phyloP scores from a whole-genome alignment of 2,797 vertebrate species.

The Rallus crepitans region DNA sequence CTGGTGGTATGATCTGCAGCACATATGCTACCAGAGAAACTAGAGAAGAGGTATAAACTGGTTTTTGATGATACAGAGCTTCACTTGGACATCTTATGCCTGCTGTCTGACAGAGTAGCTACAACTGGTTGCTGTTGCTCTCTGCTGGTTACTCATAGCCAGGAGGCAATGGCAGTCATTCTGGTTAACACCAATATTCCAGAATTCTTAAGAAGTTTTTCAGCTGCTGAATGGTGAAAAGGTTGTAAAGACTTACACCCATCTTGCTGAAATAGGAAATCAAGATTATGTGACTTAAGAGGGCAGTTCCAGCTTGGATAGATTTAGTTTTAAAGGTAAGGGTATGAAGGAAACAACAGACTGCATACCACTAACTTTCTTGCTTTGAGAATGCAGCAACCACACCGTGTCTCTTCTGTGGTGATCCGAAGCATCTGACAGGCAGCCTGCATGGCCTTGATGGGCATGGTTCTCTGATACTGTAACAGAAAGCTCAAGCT shows the following conservation, averaged over 20 bases:
- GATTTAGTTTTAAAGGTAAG: background rate
- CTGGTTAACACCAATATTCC: background rate
- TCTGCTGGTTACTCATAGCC: background rate
- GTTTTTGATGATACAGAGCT: background rate
- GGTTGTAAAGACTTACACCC: background rate
- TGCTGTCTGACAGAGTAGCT: background rate
- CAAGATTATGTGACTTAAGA: background rate
- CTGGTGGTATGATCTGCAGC: background rate
- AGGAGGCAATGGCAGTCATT: background rate
- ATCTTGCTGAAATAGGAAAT: background rate
- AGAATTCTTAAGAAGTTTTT: background rate
- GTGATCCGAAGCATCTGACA: background rate
- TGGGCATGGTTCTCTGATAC: background rate
- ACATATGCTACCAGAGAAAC: background rate
- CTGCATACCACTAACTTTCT: background rate
- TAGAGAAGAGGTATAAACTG: background rate
- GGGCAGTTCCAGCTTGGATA: background rate
- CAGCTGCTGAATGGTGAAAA: background rate
- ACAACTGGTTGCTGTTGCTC: background rate
- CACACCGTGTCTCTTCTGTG: background rate
- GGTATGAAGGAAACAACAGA: background rate
- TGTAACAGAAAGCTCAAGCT: background rate
- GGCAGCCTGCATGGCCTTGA: background rate
- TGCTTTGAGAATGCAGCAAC: background rate
- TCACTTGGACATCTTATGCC: background rate